Percentiles rank a stretch among this genome's conserved stretches.
These are phyloP conservation scores for Grammomys dolichurus DNA, from an alignment of 2,113 vertebrate genomes.

Conservation along the genomic window DNA sequence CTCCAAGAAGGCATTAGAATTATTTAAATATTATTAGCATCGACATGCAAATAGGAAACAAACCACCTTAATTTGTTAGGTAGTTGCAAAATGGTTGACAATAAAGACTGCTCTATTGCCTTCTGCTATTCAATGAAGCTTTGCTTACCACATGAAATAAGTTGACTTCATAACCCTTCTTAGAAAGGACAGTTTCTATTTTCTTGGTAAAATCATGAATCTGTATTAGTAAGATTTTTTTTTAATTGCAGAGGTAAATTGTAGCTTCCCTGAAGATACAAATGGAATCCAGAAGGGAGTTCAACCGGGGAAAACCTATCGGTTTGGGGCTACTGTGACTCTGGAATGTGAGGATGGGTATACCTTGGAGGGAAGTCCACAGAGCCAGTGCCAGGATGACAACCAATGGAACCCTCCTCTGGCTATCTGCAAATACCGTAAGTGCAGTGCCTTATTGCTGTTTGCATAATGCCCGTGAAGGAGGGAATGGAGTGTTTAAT, in stretches of 20 bases:
- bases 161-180: background rate
- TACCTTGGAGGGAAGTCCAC: slow-evolving; percentile 78
- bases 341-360: slow-evolving; percentile 84
- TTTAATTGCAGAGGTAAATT: slow-evolving; percentile 78
- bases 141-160: slow-evolving; percentile 26
- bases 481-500: background rate
- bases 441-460: background rate
- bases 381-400: slow-evolving; percentile 85
- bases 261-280: slow-evolving; percentile 68
- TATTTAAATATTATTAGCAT: background rate
- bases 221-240: background rate
- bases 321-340: slow-evolving; percentile 75
- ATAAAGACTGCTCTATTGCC: background rate
- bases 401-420: slow-evolving; percentile 86
- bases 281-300: slow-evolving; percentile 52
- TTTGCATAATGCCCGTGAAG: background rate
- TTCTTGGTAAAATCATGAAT: slow-evolving; percentile 8
- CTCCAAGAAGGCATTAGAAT: no score
- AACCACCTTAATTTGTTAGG: background rate
- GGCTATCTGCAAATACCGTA: slow-evolving; percentile 84
- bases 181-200: background rate
- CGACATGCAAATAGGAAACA: slow-evolving; percentile 30
- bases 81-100: background rate
- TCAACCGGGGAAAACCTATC: slow-evolving; percentile 68
- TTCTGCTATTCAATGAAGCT: background rate